A percentile compares a stretch with the other conserved stretches of the same genome.
Conservation (phyloP, 2,888 invertebrate species). For the Metellina segmentata region DNA sequence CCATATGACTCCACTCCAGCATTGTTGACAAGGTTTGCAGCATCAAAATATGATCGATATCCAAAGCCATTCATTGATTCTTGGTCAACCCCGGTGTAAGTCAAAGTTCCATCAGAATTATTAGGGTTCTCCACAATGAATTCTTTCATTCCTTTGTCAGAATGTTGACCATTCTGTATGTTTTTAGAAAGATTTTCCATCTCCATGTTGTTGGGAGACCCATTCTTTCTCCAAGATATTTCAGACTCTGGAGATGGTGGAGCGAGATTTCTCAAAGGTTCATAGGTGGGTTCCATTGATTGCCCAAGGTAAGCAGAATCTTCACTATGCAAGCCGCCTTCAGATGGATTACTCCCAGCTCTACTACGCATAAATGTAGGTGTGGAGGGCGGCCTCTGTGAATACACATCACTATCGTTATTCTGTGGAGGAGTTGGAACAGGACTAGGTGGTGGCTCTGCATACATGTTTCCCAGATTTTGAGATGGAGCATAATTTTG, state of each 20-base stretch:
- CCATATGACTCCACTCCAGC: constrained; percentile 41
- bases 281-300: constrained; percentile 61
- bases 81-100: constrained; percentile 40
- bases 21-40: constrained; percentile 34
- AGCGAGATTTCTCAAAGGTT: constrained; percentile 61
- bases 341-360: constrained; percentile 31
- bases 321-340: constrained; percentile 39
- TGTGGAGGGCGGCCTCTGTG: constrained; percentile 31
- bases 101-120: constrained; percentile 48
- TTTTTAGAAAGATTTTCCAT: constrained; percentile 24
- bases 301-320: constrained; percentile 26
- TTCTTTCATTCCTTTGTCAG: constrained; percentile 36
- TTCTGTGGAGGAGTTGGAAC: constrained; percentile 32
- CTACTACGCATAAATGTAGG: constrained; percentile 49
- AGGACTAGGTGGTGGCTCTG: constrained; percentile 43
- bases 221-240: constrained; percentile 47
- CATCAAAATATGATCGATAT: constrained; percentile 65
- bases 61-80: constrained; percentile 64
- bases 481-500: constrained; percentile 57
- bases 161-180: constrained; percentile 21
- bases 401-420: constrained; percentile 46
- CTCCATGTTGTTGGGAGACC: constrained; percentile 26
- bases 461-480: constrained; percentile 35
- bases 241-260: constrained; percentile 63
- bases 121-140: constrained; percentile 17